Evolutionary conservation across 2,888 invertebrate genomes (phyloP).

Genomic region (Eledona agricola): DNA sequence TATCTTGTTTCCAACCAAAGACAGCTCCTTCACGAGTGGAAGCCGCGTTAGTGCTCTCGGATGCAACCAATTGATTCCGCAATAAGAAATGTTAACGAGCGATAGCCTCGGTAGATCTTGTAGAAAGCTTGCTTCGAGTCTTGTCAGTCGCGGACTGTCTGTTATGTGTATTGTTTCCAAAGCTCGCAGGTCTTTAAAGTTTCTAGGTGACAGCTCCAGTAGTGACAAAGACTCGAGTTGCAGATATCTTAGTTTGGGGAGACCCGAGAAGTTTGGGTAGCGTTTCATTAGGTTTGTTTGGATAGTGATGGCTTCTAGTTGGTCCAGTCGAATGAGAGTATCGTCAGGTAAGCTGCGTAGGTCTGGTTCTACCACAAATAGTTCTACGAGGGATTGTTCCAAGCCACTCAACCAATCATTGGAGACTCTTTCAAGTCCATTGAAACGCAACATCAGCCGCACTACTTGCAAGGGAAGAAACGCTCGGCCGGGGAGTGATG

Average conservation of each 20-base stretch:
- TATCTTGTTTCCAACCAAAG: slow-evolving; percentile 76
- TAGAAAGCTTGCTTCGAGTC: slow-evolving; percentile 78
- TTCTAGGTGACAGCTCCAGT: slow-evolving; percentile 72
- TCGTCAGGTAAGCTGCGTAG: slow-evolving; percentile 81
- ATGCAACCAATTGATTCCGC: slow-evolving; percentile 81
- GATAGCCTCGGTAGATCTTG: slow-evolving; percentile 69
- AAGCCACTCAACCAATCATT: slow-evolving; percentile 83
- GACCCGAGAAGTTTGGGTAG: slow-evolving; percentile 75
- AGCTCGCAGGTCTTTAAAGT: slow-evolving; percentile 75
- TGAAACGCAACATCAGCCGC: slow-evolving; percentile 84
- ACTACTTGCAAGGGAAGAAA: slow-evolving; percentile 80
- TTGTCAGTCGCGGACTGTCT: slow-evolving; percentile 72
- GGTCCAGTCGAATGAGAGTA: slow-evolving; percentile 76
- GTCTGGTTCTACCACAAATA: slow-evolving; percentile 86
- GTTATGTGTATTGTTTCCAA: slow-evolving; percentile 80
- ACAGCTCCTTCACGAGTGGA: slow-evolving; percentile 75
- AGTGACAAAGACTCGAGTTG: slow-evolving; percentile 76
- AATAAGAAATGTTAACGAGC: slow-evolving; percentile 78
- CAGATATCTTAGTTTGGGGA: slow-evolving; percentile 77
- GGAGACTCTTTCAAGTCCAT: slow-evolving; percentile 82
- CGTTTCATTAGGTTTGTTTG: slow-evolving; percentile 80
- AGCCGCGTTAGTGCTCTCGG: slow-evolving; percentile 78
- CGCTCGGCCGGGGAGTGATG: slow-evolving; percentile 83
- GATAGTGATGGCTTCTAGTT: slow-evolving; percentile 84
- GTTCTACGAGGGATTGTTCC: slow-evolving; percentile 79